Evolutionary conservation across 2,888 invertebrate genomes (phyloP).

Genomic region (Hemicrepidius hirtus): DNA sequence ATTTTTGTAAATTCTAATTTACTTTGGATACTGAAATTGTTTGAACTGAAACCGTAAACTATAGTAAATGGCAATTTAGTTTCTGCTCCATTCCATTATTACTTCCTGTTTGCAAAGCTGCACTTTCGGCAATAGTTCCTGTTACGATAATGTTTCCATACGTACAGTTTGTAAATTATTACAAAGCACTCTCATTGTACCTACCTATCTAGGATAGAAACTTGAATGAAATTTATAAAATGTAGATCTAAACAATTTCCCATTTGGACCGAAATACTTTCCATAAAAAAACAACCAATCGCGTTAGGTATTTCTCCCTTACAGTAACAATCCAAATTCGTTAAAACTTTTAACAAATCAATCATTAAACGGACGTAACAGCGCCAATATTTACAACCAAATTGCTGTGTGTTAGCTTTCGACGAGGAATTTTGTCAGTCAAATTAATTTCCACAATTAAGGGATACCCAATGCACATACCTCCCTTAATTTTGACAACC

Average conservation of each 20-base stretch:
- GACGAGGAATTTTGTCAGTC: background rate
- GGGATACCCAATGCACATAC: background rate
- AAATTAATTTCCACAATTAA: background rate
- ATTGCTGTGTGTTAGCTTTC: slow-evolving; percentile 3
- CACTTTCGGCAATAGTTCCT: background rate
- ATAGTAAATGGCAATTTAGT: background rate
- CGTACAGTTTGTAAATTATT: background rate
- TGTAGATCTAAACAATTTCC: no score
- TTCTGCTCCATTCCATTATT: background rate
- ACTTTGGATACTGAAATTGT: no score
- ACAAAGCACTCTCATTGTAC: no score
- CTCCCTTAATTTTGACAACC: no score
- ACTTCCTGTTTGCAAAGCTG: background rate
- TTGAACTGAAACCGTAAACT: background rate
- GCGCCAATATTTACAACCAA: background rate
- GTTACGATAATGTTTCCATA: background rate
- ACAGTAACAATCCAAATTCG: slow-evolving; percentile 3
- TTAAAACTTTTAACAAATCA: slow-evolving; percentile 3
- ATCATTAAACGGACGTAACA: slow-evolving; percentile 1
- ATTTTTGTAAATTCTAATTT: background rate
- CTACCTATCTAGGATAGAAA: no score
- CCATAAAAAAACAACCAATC: background rate
- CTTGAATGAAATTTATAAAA: no score
- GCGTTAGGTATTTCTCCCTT: background rate
- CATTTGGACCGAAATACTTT: background rate